Evolutionary conservation across 2,797 vertebrate genomes (phyloP).

Genomic region (Pipistrellus kuhlii): DNA sequence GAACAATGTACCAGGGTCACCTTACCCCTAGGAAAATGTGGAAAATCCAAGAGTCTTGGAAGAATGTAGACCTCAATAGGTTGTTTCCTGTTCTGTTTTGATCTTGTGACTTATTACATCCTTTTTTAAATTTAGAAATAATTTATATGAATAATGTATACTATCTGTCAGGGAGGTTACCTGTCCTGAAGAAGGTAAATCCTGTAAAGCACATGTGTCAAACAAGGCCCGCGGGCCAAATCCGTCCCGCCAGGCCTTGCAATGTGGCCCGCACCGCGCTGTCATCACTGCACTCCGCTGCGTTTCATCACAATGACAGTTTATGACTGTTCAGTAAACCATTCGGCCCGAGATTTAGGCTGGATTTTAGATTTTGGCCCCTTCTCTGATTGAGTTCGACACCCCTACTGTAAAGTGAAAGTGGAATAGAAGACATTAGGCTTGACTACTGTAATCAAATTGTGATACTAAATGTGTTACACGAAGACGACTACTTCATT

Average conservation of each 20-base stretch:
- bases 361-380: no score
- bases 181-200: conserved; percentile 7
- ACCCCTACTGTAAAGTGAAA: neutral
- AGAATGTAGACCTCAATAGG: neutral
- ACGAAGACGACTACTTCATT: neutral
- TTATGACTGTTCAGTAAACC: no score
- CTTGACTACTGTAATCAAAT: neutral
- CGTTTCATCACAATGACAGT: no score
- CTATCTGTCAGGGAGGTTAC: neutral
- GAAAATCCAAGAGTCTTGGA: neutral
- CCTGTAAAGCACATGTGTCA: no score
- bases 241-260: no score
- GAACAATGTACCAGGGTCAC: neutral
- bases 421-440: neutral
- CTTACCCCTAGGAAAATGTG: neutral
- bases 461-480: neutral
- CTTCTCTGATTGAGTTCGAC: no score
- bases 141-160: neutral
- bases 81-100: conserved; percentile 45
- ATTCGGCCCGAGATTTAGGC: no score
- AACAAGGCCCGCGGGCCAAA: no score
- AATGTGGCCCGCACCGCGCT: no score
- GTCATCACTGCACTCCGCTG: no score
- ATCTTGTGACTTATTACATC: neutral
- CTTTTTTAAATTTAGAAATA: conserved; percentile 8